Conservation (phyloP, 1,140 invertebrate species). For the Prorops nasuta region DNA sequence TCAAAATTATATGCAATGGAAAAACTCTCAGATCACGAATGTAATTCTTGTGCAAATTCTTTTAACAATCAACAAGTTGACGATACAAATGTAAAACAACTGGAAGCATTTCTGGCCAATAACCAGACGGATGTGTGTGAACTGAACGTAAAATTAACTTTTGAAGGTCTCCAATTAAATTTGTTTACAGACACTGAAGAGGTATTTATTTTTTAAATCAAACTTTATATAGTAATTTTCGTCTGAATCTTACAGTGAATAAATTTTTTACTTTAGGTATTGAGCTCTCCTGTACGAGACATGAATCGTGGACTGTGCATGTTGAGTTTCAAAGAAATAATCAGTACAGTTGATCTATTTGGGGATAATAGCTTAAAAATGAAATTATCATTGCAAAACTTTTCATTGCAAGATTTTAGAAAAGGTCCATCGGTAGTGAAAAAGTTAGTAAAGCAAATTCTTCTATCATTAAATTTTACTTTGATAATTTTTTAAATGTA, state of each 20-base stretch:
- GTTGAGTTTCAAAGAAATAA: slow-evolving; percentile 70
- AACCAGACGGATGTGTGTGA: slow-evolving; percentile 58
- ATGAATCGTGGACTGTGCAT: slow-evolving; percentile 70
- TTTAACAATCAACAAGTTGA: slow-evolving; percentile 34
- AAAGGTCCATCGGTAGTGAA: slow-evolving; percentile 63
- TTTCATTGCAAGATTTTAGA: slow-evolving; percentile 72
- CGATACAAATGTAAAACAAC: slow-evolving; percentile 66
- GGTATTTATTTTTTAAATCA: slow-evolving; percentile 31
- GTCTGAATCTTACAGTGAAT: slow-evolving; percentile 7
- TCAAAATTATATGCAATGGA: slow-evolving; percentile 31
- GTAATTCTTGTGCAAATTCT: slow-evolving; percentile 10
- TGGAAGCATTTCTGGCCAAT: slow-evolving; percentile 73
- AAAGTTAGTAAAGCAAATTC: slow-evolving; percentile 55
- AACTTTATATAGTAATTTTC: neutral
- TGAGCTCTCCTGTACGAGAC: slow-evolving; percentile 74
- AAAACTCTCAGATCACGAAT: slow-evolving; percentile 14
- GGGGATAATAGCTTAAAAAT: slow-evolving; percentile 71
- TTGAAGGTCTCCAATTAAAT: slow-evolving; percentile 69
- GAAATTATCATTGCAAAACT: slow-evolving; percentile 69
- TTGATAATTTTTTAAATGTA: slow-evolving; percentile 5
- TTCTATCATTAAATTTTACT: neutral
- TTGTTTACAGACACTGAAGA: slow-evolving; percentile 75
- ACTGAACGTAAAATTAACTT: slow-evolving; percentile 61
- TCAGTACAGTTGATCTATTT: slow-evolving; percentile 63
- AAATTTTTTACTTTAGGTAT: slow-evolving; percentile 44